Conservation (phyloP, 2,113 vertebrate species). For the Eclectus roratus region DNA sequence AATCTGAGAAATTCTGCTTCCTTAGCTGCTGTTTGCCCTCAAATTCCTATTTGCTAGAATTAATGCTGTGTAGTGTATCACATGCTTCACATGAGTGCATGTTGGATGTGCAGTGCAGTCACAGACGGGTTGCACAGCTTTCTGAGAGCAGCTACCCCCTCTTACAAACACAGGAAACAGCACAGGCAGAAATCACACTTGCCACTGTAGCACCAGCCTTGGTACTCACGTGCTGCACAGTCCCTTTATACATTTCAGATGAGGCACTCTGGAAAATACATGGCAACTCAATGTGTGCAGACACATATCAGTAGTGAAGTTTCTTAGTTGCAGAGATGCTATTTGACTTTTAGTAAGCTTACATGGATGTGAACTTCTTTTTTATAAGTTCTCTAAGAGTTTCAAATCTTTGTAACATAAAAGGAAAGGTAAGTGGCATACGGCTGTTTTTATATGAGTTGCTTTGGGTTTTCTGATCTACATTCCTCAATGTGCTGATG, state of each 20-base stretch:
- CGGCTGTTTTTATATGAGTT: neutral
- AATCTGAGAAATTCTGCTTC: neutral
- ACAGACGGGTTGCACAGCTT: neutral
- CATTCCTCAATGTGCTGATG: neutral
- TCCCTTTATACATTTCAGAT: neutral
- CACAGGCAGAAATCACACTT: neutral
- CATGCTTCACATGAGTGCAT: rapidly evolving
- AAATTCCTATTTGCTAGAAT: neutral
- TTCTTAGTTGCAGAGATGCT: neutral
- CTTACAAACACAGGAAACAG: no score
- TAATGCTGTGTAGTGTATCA: rapidly evolving
- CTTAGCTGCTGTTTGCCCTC: neutral
- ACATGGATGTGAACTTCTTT: neutral
- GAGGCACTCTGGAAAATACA: neutral
- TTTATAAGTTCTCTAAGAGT: neutral
- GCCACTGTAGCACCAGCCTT: neutral
- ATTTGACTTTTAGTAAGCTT: neutral
- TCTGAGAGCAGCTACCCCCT: no score
- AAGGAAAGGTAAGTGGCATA: neutral
- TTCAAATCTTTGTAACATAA: neutral
- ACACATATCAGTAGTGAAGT: neutral
- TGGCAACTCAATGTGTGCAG: neutral
- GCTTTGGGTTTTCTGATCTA: neutral
- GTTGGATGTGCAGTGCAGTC: neutral
- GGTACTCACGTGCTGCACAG: no score